Base-by-base conservation (phyloP, 2,797 vertebrate species). In the Salmo trutta region DNA sequence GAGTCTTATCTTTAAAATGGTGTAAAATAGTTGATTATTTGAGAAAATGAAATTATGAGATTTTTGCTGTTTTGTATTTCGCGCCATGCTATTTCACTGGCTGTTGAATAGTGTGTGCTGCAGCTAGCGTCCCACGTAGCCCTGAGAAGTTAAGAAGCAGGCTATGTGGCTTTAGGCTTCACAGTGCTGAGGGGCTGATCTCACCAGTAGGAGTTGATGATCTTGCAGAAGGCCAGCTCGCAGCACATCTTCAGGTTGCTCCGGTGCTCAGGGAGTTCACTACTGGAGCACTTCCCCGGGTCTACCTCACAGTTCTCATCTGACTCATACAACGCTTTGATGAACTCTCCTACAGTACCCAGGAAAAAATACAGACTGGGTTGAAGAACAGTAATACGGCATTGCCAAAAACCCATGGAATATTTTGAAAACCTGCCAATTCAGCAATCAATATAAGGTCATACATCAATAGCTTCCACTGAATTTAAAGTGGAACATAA, bases 191-290 rank as follows among this genome's bases (percentile, higher is more conserved):
- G 3, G 15, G 56, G 17, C 53, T 56, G 16, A 19, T 27, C 52
- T 68, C 90, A 99, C 97, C 97, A 98, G 94, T 98, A 98, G 1
- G 98, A 98, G 93, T 98, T 97, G 93, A 99, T 97, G 91, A 99
- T 98, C 92, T 98, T 99, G 95, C 97, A 99, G 94, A 99, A 98
- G 8, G 96, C 97, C 83, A 99, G 93, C 89, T 99, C 98, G 65
- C 98, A 99, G 85, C 97, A 99, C 98, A 98, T 99, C 90, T 98
- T 99, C 90, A 99, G 92, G 93, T 98, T 99, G 77, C 95, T 96
- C 92, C 97, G 98, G 83, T 99, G 95, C 76, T 98, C 98, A 0
- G 93, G 47, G 76, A 99, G 90, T 41, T 98, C 96, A 17, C 84
- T 90, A 53, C 88, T 89, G 0, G 95, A 93, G 84, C 97, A 98